Evolutionary conservation across 2,113 vertebrate genomes (phyloP).

Genomic region (Microtus pennsylvanicus): DNA sequence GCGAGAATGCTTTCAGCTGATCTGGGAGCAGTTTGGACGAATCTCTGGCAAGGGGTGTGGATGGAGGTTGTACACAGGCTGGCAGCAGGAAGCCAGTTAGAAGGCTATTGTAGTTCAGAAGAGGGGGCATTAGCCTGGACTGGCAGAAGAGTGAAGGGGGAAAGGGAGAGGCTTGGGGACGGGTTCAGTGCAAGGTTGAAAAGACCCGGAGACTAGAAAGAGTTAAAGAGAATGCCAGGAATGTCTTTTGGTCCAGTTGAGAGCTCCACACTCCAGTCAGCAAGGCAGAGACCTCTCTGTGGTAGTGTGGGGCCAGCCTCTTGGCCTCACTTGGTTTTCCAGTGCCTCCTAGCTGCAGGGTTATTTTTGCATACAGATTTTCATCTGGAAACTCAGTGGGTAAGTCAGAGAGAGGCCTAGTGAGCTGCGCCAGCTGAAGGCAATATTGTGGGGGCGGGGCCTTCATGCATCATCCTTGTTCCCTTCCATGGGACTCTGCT

Average conservation of each 20-base stretch:
- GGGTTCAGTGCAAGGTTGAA: neutral
- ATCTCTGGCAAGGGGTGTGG: too few relatives aligned
- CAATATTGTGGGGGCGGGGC: neutral
- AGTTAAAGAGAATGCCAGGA: neutral
- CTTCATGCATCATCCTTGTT: neutral
- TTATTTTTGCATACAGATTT: neutral
- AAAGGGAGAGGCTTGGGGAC: too few relatives aligned
- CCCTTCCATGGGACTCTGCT: neutral
- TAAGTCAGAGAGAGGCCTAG: neutral
- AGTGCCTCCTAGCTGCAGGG: neutral
- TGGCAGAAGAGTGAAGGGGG: neutral
- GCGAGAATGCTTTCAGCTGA: neutral
- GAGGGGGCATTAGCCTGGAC: neutral
- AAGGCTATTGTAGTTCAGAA: neutral
- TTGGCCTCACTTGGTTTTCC: neutral
- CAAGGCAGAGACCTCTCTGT: neutral
- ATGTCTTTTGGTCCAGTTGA: accelerated
- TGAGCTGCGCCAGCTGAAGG: neutral
- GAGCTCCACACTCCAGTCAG: accelerated
- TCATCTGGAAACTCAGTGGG: neutral
- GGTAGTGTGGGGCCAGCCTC: neutral
- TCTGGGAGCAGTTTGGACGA: neutral
- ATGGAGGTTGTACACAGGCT: neutral
- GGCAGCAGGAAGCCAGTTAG: neutral
- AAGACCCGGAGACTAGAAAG: neutral